phyloP scores from a whole-genome alignment of 1,140 invertebrate genomes.

The Pygmarrhopalites habei region DNA sequence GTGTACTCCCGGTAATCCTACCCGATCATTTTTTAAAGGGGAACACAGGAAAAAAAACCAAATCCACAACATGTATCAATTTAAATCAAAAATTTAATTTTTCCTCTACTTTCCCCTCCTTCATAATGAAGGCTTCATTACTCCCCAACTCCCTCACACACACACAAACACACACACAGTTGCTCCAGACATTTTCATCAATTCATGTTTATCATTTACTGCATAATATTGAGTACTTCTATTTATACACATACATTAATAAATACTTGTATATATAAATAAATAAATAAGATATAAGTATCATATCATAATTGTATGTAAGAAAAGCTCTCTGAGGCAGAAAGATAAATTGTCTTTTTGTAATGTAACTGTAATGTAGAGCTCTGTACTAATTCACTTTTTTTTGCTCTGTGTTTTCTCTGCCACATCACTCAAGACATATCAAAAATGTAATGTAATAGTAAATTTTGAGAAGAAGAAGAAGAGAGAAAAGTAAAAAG shows the following conservation, averaged over 20 bases:
- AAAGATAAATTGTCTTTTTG: background rate
- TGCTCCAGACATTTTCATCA: too few relatives aligned
- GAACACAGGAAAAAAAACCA: background rate
- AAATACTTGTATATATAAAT: too few relatives aligned
- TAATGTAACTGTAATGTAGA: too few relatives aligned
- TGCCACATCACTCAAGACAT: background rate
- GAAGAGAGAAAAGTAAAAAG: background rate
- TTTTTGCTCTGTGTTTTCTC: too few relatives aligned
- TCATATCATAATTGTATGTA: too few relatives aligned
- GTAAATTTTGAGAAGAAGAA: background rate
- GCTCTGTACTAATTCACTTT: too few relatives aligned
- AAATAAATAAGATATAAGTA: background rate
- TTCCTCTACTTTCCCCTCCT: background rate
- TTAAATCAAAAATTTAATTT: background rate
- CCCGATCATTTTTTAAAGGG: background rate
- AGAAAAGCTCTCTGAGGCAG: too few relatives aligned
- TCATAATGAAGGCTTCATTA: background rate
- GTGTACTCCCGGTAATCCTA: conserved; percentile 81
- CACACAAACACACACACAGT: too few relatives aligned
- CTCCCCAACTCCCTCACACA: too few relatives aligned
- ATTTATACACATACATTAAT: too few relatives aligned
- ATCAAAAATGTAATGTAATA: background rate
- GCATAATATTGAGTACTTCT: too few relatives aligned
- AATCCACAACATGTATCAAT: background rate
- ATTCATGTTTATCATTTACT: too few relatives aligned